Evolutionary conservation across 92 coral and sea anemone genomes (phyloP).

Genomic region (Ricordea florida): DNA sequence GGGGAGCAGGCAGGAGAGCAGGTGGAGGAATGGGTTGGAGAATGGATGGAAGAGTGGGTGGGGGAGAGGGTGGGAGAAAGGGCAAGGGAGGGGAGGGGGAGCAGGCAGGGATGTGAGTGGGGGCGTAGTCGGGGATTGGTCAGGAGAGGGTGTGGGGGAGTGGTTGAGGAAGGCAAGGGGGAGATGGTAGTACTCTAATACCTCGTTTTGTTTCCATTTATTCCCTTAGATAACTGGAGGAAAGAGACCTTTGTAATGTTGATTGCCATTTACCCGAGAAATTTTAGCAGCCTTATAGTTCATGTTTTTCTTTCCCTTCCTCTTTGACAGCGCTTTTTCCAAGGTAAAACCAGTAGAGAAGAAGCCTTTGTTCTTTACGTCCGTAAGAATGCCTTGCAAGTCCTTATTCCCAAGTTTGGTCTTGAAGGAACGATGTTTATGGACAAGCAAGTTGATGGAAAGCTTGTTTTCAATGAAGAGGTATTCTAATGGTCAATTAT

Average conservation of each 20-base stretch:
- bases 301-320: background rate
- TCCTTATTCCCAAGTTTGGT: slow-evolving; percentile 94
- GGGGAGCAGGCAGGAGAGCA: too few relatives aligned
- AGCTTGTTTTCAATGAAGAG: slow-evolving; percentile 75
- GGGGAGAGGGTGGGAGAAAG: too few relatives aligned
- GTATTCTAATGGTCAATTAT: slow-evolving; percentile 19
- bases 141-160: too few relatives aligned
- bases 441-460: slow-evolving; percentile 37
- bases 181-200: too few relatives aligned
- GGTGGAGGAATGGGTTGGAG: too few relatives aligned
- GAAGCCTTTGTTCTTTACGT: slow-evolving; percentile 95
- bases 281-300: background rate
- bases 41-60: too few relatives aligned
- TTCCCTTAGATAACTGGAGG: too few relatives aligned
- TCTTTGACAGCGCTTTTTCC: slow-evolving; percentile 86
- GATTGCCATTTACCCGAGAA: background rate
- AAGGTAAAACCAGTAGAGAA: slow-evolving; percentile 63
- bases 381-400: slow-evolving; percentile 93
- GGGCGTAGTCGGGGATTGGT: too few relatives aligned
- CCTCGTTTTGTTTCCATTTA: too few relatives aligned
- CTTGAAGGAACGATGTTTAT: slow-evolving; percentile 93
- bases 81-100: too few relatives aligned
- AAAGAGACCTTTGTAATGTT: background rate
- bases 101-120: too few relatives aligned
- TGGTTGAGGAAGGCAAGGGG: too few relatives aligned